Base-by-base conservation (phyloP, 1,140 invertebrate species). In the Ceratina japonica region DNA sequence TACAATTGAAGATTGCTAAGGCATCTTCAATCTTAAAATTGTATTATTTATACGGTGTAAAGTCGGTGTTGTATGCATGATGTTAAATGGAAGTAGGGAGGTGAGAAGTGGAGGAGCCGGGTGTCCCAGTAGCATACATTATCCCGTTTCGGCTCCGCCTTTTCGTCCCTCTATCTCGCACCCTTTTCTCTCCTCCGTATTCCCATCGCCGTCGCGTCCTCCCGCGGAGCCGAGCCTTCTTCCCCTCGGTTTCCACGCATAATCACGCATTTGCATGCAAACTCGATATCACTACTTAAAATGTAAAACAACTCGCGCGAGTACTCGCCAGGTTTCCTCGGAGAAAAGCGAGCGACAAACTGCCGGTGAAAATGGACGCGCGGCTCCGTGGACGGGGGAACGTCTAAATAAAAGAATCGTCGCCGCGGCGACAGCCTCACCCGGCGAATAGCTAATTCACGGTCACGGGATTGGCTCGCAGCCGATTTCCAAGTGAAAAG, bases 271-370 rank as follows among this genome's bases (percentile, higher is more conserved):
- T 92, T 91, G 88, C 90, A 92, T 91, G 89, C 90, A 92, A 92
- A 91, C 88, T 91, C 88, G 89, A 92, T 91, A 91, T 92, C 87
- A 91, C 90, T 91, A 90, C 90, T 91, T 91, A 92, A 91, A 91
- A 92, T 92, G 90, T 91, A 91, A 92, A 91, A 91, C 90, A 92
- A 91, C 90, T 84, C 87, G 81, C 69, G 80, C 81, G 49, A 70
- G 51, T 52, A 49, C 62, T 49, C 22, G 16, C 24, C 51, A 49
- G 2, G 56, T 31, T 71, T 54, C 37, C 51, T 63, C 44, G 56
- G 56, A 58, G 81, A 20, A 76, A 56, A 78, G 51, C 66, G 61
- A 54, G 58, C 69, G 54, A 61, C 54, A 75, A 58, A 80, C 69
- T 52, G 71, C 12, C 59, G 54, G 20, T 31, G 66, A 71, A 77